Percentiles rank a stretch among this genome's conserved stretches.
These are phyloP conservation scores for Platycnemis pennipes DNA, from an alignment of 2,888 invertebrate species.

Conservation along the genomic window DNA sequence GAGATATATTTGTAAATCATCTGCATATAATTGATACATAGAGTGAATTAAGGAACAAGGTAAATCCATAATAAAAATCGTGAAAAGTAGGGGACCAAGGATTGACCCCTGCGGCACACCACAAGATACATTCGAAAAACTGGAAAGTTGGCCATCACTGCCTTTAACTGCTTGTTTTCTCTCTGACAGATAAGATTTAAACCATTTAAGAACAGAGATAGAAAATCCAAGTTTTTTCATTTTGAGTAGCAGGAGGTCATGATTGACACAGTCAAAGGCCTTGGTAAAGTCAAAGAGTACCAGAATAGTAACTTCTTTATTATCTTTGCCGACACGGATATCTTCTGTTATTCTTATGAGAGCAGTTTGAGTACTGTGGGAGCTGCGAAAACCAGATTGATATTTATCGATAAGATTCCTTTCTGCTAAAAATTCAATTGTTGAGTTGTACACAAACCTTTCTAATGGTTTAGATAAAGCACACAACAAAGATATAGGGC, in stretches of 20 bases:
- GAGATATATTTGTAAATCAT: too few relatives aligned
- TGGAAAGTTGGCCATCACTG: background rate
- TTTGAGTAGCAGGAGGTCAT: background rate
- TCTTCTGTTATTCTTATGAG: background rate
- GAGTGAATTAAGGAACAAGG: too few relatives aligned
- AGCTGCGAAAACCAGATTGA: background rate
- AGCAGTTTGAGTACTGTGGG: background rate
- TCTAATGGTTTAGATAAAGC: too few relatives aligned
- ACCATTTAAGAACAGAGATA: background rate
- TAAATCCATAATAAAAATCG: background rate
- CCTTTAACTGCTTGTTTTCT: background rate
- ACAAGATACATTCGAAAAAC: background rate
- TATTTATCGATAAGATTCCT: too few relatives aligned
- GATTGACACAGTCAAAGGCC: background rate
- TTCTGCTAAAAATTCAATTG: too few relatives aligned
- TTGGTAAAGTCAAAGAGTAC: background rate
- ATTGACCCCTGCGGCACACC: background rate
- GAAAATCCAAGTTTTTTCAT: background rate
- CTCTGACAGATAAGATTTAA: background rate
- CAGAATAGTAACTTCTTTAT: background rate
- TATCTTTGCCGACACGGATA: background rate
- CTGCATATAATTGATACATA: too few relatives aligned
- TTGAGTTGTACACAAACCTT: too few relatives aligned
- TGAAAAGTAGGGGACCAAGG: background rate
- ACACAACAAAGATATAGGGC: too few relatives aligned